Evolutionary conservation across 2,888 invertebrate species (phyloP).

Genomic region (Leptopilina syphax): DNA sequence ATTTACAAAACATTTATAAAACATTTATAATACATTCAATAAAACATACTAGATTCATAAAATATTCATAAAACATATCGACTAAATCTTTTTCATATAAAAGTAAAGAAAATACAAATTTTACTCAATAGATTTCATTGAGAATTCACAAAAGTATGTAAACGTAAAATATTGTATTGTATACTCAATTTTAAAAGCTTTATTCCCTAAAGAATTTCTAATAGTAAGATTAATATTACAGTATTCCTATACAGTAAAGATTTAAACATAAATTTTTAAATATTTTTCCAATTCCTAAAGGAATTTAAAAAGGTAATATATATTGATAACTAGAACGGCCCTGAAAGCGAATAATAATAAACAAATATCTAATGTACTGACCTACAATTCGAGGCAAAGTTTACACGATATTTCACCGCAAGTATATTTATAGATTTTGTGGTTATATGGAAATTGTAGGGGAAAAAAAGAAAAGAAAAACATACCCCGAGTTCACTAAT

Average conservation of each 20-base stretch:
- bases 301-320: background rate
- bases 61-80: too few relatives aligned
- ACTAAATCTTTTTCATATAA: too few relatives aligned
- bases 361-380: conserved; percentile 7
- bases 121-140: too few relatives aligned
- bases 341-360: background rate
- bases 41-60: too few relatives aligned
- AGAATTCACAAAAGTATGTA: too few relatives aligned
- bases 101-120: too few relatives aligned
- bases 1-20: too few relatives aligned
- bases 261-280: background rate
- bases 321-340: conserved; percentile 2
- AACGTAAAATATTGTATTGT: too few relatives aligned
- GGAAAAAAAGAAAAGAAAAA: background rate
- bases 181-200: too few relatives aligned
- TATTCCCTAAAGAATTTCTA: too few relatives aligned
- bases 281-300: background rate
- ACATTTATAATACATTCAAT: too few relatives aligned
- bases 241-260: background rate
- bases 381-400: conserved; percentile 12
- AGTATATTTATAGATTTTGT: conserved; percentile 16
- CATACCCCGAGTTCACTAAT: conserved; percentile 10
- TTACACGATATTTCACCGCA: background rate
- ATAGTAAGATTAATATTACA: too few relatives aligned
- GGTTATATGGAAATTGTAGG: background rate